Evolutionary conservation across 2,888 invertebrate genomes (phyloP).

Genomic region (Megaustenia siamemsis): DNA sequence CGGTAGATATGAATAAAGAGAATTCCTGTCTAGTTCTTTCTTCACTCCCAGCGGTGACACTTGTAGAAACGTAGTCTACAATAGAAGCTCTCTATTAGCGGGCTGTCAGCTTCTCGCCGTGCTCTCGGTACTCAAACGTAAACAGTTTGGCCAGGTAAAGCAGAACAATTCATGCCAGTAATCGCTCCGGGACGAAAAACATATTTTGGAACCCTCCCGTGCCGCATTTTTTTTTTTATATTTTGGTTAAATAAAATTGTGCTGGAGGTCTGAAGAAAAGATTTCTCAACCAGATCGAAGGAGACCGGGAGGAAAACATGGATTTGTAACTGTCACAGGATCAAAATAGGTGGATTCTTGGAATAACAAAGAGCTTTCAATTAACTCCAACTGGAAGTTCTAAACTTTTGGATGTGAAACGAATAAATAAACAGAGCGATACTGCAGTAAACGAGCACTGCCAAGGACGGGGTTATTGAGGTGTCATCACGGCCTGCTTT

Average conservation of each 20-base stretch:
- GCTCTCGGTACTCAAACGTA: conserved; percentile 30
- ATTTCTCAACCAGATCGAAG: conserved; percentile 12
- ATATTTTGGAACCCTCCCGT: conserved; percentile 38
- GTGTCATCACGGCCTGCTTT: conserved; percentile 48
- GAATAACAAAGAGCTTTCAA: conserved; percentile 52
- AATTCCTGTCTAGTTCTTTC: neutral
- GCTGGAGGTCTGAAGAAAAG: conserved; percentile 14
- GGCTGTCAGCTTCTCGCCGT: conserved; percentile 45
- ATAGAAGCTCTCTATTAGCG: conserved; percentile 41
- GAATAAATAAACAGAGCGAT: conserved; percentile 54
- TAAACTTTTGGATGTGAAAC: conserved; percentile 47
- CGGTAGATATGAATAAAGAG: conserved; percentile 13
- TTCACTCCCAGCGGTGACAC: conserved; percentile 34
- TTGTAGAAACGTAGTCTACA: conserved; percentile 31
- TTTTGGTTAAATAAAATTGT: conserved; percentile 4
- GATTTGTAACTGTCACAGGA: conserved; percentile 43
- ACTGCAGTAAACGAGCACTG: conserved; percentile 38
- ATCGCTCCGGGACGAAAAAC: conserved; percentile 53
- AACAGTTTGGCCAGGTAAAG: conserved; percentile 50
- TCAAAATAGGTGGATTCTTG: conserved; percentile 42
- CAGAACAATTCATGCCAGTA: conserved; percentile 43
- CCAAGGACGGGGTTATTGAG: conserved; percentile 43
- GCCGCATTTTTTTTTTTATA: neutral
- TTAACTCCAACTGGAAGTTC: conserved; percentile 46
- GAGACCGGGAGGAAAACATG: conserved; percentile 34